These are phyloP conservation scores for Tetranychus truncatus DNA, from an alignment of 2,888 invertebrate species.

Conservation along the genomic window DNA sequence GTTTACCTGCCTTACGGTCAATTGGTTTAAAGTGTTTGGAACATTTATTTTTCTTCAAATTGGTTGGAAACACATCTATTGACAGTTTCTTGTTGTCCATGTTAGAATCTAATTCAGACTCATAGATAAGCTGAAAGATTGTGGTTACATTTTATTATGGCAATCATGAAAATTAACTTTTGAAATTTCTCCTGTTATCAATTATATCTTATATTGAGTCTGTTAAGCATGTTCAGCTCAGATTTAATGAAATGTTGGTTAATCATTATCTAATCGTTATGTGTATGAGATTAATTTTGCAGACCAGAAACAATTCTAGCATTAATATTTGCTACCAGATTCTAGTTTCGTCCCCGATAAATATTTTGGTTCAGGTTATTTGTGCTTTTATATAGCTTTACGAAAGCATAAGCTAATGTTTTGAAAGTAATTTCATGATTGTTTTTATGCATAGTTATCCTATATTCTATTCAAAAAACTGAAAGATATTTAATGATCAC, in stretches of 20 bases:
- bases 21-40: conserved; percentile 85
- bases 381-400: background rate
- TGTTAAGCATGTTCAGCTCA: background rate
- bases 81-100: conserved; percentile 65
- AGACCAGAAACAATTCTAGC: background rate
- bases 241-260: background rate
- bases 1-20: conserved; percentile 69
- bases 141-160: background rate
- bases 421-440: background rate
- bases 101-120: conserved; percentile 39
- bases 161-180: background rate
- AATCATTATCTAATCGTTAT: background rate
- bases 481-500: background rate
- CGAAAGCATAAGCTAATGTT: background rate
- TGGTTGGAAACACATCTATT: conserved; percentile 68
- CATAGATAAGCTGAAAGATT: background rate
- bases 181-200: background rate
- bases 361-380: background rate
- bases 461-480: background rate
- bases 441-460: background rate
- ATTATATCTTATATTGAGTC: background rate
- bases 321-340: background rate
- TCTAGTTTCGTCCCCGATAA: background rate
- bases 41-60: conserved; percentile 73
- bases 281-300: background rate